Evolutionary conservation across 2,113 vertebrate species (phyloP).

Genomic region (Solea senegalensis): DNA sequence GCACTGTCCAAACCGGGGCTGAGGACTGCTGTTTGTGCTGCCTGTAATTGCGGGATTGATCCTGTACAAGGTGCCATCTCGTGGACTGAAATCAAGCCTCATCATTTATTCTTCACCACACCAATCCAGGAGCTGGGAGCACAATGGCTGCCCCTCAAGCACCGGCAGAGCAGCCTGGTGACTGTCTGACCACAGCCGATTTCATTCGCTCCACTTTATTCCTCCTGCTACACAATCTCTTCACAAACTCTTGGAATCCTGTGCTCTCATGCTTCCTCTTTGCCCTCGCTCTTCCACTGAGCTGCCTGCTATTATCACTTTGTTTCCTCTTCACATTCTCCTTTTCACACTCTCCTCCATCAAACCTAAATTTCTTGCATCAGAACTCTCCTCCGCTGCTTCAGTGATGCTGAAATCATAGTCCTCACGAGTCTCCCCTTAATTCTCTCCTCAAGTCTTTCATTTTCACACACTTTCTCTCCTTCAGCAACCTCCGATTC

Average conservation of each 20-base stretch:
- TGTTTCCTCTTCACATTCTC: slow-evolving; percentile 50
- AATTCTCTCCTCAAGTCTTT: slow-evolving; percentile 52
- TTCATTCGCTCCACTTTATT: slow-evolving; percentile 41
- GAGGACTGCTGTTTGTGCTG: slow-evolving; percentile 67
- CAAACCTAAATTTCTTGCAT: slow-evolving; percentile 57
- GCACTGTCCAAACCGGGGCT: slow-evolving; percentile 67
- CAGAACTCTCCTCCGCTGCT: slow-evolving; percentile 46
- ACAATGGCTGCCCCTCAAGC: slow-evolving; percentile 70
- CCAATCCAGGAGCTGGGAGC: slow-evolving; percentile 67
- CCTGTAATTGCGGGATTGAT: slow-evolving; percentile 81
- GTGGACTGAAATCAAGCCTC: slow-evolving; percentile 81
- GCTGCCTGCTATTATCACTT: slow-evolving; percentile 35
- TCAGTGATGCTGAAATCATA: slow-evolving; percentile 54
- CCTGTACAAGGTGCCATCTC: slow-evolving; percentile 78
- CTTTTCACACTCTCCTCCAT: slow-evolving; percentile 55
- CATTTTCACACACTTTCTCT: slow-evolving; percentile 39
- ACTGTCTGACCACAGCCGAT: slow-evolving; percentile 57
- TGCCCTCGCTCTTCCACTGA: slow-evolving; percentile 44
- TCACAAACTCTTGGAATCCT: slow-evolving; percentile 57
- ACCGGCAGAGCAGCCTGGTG: slow-evolving; percentile 44
- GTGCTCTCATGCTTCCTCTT: slow-evolving; percentile 65
- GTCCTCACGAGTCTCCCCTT: slow-evolving; percentile 41
- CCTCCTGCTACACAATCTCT: slow-evolving; percentile 29
- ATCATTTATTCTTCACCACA: slow-evolving; percentile 80
- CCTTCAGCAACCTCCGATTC: slow-evolving; percentile 48